phyloP scores from a whole-genome alignment of 2,113 vertebrate genomes.

The Paedocypris sp. region DNA sequence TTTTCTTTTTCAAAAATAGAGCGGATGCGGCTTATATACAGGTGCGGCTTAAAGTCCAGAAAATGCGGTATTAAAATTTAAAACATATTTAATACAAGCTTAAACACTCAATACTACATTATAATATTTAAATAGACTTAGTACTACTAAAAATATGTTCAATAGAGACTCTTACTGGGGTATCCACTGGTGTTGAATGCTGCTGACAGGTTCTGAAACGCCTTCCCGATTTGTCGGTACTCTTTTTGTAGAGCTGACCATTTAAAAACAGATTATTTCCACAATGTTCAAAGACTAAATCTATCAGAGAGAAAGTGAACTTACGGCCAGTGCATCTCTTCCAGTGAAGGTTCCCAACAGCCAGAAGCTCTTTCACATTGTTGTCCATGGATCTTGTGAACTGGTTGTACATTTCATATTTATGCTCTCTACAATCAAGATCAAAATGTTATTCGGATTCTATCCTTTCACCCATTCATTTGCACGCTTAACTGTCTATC shows the following conservation, averaged over 20 bases:
- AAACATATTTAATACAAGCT: not conserved
- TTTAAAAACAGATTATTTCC: constrained; percentile 11
- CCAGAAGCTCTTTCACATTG: constrained; percentile 73
- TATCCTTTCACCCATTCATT: too few relatives aligned
- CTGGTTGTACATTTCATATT: constrained; percentile 69
- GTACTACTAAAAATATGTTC: too few relatives aligned
- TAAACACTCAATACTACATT: too few relatives aligned
- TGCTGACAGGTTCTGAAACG: constrained; percentile 67
- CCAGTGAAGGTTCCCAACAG: constrained; percentile 79
- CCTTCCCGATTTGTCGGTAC: constrained; percentile 80
- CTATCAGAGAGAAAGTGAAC: constrained; percentile 34
- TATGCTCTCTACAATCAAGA: constrained; percentile 68
- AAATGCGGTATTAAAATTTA: not conserved
- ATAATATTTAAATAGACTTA: too few relatives aligned
- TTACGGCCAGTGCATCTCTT: constrained; percentile 77
- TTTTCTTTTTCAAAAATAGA: too few relatives aligned
- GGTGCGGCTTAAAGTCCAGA: too few relatives aligned
- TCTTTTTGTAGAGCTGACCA: constrained; percentile 72
- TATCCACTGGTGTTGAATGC: constrained; percentile 75
- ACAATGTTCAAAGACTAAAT: not conserved
- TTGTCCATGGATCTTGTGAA: constrained; percentile 81
- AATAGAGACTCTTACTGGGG: constrained; percentile 61
- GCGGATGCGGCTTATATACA: too few relatives aligned
- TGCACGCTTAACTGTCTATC: too few relatives aligned
- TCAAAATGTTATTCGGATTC: too few relatives aligned